These are phyloP conservation scores for Bombylius major DNA, from an alignment of 2,888 invertebrate species.

Conservation along the genomic window DNA sequence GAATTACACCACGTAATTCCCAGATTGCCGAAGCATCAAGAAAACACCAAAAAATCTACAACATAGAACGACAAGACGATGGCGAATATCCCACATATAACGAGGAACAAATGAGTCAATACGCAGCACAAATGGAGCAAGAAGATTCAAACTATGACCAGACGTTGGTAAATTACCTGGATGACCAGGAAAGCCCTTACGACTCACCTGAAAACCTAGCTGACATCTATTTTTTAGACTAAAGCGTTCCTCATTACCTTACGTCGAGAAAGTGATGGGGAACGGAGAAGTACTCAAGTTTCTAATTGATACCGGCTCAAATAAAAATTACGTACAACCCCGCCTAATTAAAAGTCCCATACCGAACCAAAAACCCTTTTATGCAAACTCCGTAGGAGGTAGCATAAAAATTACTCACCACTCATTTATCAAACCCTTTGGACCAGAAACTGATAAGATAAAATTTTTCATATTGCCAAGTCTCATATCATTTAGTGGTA, in stretches of 20 bases:
- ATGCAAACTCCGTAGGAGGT: slow-evolving; percentile 11
- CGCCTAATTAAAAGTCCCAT: slow-evolving; percentile 5
- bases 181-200: not conserved
- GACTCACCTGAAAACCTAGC: not conserved
- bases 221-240: slow-evolving; percentile 15
- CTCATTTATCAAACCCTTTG: slow-evolving; percentile 5
- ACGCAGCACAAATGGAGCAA: not conserved
- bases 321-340: slow-evolving; percentile 14
- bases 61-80: not conserved
- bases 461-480: slow-evolving; percentile 9
- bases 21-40: not conserved
- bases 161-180: too few species aligned
- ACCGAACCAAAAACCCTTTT: slow-evolving; percentile 10
- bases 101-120: not conserved
- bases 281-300: slow-evolving; percentile 14
- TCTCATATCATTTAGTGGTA: slow-evolving; percentile 4
- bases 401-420: slow-evolving; percentile 11
- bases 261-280: slow-evolving; percentile 12
- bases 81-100: not conserved
- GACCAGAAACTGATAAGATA: slow-evolving; percentile 1
- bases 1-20: not conserved
- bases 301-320: slow-evolving; percentile 14
- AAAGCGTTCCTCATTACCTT: slow-evolving; percentile 15
- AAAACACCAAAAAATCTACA: too few species aligned
- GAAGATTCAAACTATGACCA: not conserved